These are phyloP conservation scores for Drosophila yakuba DNA, from an alignment of 1,140 invertebrate species.

Conservation along the genomic window DNA sequence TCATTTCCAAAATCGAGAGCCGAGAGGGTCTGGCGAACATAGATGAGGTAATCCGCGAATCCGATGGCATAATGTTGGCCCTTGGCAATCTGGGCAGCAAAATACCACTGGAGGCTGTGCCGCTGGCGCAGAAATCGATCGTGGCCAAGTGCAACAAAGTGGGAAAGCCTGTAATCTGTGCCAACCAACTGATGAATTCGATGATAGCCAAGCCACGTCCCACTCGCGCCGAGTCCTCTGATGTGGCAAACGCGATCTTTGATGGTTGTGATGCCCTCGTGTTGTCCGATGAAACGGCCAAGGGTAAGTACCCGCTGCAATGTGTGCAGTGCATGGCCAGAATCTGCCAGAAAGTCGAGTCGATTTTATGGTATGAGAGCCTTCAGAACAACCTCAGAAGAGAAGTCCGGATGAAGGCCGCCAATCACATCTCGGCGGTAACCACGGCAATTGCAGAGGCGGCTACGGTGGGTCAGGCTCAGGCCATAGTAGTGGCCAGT, in stretches of 20 bases:
- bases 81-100: slow-evolving; percentile 98
- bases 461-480: slow-evolving; percentile 31
- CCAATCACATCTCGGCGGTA: slow-evolving; percentile 44
- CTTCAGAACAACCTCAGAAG: slow-evolving; percentile 45
- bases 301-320: slow-evolving; percentile 96
- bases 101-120: slow-evolving; percentile 98
- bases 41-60: slow-evolving; percentile 95
- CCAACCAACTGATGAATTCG: slow-evolving; percentile 98
- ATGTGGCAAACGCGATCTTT: slow-evolving; percentile 98
- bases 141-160: slow-evolving; percentile 95
- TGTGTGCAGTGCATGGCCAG: slow-evolving; percentile 49
- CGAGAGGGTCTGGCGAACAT: slow-evolving; percentile 97
- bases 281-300: slow-evolving; percentile 98
- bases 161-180: slow-evolving; percentile 98
- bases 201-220: slow-evolving; percentile 98
- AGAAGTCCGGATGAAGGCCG: background rate
- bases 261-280: slow-evolving; percentile 99
- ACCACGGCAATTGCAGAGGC: slow-evolving; percentile 48
- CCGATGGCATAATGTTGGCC: slow-evolving; percentile 98
- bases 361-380: slow-evolving; percentile 58
- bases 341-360: slow-evolving; percentile 58
- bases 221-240: slow-evolving; percentile 96
- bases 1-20: slow-evolving; percentile 99
- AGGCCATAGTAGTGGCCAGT: slow-evolving; percentile 55
- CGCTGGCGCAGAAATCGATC: slow-evolving; percentile 98